Evolutionary conservation across 1,140 invertebrate genomes (phyloP).

Genomic region (Listronotus bonariensis): DNA sequence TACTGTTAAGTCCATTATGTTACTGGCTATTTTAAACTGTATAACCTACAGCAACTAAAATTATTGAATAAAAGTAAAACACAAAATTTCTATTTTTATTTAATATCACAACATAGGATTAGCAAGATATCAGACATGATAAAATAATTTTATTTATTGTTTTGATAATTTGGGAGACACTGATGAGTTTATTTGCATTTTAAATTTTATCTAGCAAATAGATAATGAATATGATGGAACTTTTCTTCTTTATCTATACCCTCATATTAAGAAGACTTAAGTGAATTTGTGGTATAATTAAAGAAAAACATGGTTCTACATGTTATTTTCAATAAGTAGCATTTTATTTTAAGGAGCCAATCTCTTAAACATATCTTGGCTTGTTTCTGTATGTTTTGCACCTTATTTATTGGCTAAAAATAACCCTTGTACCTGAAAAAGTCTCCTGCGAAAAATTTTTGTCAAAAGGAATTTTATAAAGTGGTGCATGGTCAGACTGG

Average conservation of each 20-base stretch:
- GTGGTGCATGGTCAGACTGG: no score
- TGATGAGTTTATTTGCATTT: not conserved
- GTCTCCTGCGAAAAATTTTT: no score
- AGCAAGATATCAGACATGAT: conserved; percentile 21
- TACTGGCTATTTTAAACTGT: not conserved
- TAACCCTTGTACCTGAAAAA: no score
- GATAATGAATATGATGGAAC: not conserved
- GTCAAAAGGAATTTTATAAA: no score
- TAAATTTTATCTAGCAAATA: conserved; percentile 3
- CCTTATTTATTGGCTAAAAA: no score
- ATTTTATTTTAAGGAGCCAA: no score
- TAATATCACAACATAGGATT: conserved; percentile 22
- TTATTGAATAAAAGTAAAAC: conserved; percentile 5
- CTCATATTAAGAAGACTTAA: no score
- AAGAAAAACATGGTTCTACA: no score
- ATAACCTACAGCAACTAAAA: not conserved
- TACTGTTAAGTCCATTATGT: conserved; percentile 3
- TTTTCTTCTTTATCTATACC: not conserved
- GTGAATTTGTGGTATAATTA: no score
- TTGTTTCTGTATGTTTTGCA: no score
- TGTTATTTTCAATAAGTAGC: no score
- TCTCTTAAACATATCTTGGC: no score
- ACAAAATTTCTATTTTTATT: conserved; percentile 26
- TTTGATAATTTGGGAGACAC: not conserved
- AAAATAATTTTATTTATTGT: conserved; percentile 26